Conservation (phyloP, 2,113 vertebrate species). For the Synchiropus splendidus region DNA sequence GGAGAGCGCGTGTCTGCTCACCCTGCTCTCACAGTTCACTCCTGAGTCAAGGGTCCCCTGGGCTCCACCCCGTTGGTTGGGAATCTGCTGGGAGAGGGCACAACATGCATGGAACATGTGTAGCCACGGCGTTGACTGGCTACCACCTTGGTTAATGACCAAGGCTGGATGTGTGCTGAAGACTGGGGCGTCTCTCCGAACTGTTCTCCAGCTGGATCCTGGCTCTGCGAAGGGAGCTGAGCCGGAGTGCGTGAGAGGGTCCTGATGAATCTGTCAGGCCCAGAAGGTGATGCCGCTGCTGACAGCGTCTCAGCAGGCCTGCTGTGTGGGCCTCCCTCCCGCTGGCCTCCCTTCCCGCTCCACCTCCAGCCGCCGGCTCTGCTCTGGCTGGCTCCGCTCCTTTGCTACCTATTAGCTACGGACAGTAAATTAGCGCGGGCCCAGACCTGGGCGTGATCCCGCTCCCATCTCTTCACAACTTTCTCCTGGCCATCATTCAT, state of each 20-base stretch:
- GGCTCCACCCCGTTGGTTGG: slow-evolving; percentile 35
- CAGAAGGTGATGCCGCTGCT: slow-evolving; percentile 64
- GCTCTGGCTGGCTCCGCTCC: slow-evolving; percentile 50
- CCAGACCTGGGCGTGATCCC: slow-evolving; percentile 60
- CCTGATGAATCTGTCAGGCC: slow-evolving; percentile 66
- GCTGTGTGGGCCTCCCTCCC: slow-evolving; percentile 55
- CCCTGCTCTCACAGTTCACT: slow-evolving; percentile 63
- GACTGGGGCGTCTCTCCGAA: too few relatives aligned
- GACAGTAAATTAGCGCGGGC: slow-evolving; percentile 67
- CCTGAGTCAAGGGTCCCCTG: slow-evolving; percentile 69
- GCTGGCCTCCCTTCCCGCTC: slow-evolving; percentile 23
- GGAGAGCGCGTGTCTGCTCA: slow-evolving; percentile 16
- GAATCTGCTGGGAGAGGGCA: slow-evolving; percentile 37
- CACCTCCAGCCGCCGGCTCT: slow-evolving; percentile 29
- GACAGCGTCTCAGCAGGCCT: slow-evolving; percentile 74
- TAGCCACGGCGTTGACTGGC: too few relatives aligned
- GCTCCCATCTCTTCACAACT: slow-evolving; percentile 60
- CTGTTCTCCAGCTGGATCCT: too few relatives aligned
- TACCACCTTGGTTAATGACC: too few relatives aligned
- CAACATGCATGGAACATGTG: slow-evolving; percentile 17
- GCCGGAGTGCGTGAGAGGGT: slow-evolving; percentile 22
- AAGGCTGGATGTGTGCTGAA: too few relatives aligned
- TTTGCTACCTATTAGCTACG: slow-evolving; percentile 72
- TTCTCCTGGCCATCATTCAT: slow-evolving; percentile 41
- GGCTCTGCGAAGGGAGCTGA: too few relatives aligned